Evolutionary conservation across 2,113 vertebrate species (phyloP).

Genomic region (Dasyurus viverrinus): DNA sequence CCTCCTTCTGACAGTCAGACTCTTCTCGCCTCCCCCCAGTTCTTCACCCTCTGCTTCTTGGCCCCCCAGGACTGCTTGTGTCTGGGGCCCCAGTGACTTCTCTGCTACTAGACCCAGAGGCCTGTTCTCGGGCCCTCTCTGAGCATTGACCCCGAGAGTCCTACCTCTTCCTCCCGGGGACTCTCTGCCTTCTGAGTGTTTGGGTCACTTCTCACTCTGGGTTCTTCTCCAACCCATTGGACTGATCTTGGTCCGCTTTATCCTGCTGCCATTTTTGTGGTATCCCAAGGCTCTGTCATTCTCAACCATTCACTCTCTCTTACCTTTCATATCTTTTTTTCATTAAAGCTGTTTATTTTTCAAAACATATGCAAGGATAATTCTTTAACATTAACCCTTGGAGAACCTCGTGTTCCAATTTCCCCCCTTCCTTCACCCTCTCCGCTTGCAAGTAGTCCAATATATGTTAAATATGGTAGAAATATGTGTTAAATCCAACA

Average conservation of each 20-base stretch:
- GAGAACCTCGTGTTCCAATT: too few relatives aligned
- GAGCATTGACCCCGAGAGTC: neutral
- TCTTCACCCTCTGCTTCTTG: neutral
- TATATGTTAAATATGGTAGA: too few relatives aligned
- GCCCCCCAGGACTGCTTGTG: neutral
- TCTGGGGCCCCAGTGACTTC: neutral
- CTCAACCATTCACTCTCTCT: neutral
- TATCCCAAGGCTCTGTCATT: neutral
- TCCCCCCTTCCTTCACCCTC: too few relatives aligned
- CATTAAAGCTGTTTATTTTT: too few relatives aligned
- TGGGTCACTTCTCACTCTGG: neutral
- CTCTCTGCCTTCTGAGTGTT: neutral
- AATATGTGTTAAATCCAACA: too few relatives aligned
- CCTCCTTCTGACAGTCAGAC: neutral
- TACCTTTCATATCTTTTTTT: neutral
- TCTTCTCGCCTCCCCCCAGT: neutral
- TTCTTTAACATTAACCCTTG: too few relatives aligned
- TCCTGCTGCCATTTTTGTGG: neutral
- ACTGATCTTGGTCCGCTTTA: neutral
- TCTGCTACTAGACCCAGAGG: neutral
- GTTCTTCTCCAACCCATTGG: neutral
- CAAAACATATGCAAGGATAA: too few relatives aligned
- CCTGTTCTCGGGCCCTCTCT: neutral
- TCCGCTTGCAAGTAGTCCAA: too few relatives aligned
- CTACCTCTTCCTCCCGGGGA: neutral